Conservation (phyloP, 35 echinoderm and acorn worm genomes). For the Hemicentrotus pulcherrimus region DNA sequence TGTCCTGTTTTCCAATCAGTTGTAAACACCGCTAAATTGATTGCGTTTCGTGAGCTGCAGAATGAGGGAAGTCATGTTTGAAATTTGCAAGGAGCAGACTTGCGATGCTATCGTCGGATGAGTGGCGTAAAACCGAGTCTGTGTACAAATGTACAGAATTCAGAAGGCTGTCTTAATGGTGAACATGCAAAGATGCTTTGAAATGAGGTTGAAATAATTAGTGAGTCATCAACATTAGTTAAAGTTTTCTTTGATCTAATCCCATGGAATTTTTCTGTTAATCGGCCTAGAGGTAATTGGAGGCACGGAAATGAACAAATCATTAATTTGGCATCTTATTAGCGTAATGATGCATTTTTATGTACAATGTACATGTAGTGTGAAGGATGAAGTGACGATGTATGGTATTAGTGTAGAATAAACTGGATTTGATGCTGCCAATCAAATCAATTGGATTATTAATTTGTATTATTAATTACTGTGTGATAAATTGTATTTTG, state of each 20-base stretch:
- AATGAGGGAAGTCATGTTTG: background rate
- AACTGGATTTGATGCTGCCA: background rate
- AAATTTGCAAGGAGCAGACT: background rate
- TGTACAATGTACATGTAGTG: background rate
- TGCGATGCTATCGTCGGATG: background rate
- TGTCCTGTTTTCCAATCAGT: constrained; percentile 10
- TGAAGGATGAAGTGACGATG: background rate
- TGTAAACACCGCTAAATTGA: background rate
- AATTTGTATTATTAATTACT: too few relatives aligned
- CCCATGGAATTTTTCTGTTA: background rate
- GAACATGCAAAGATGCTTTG: background rate
- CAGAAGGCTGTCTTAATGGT: background rate
- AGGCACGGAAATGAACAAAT: background rate
- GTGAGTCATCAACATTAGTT: background rate
- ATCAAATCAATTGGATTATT: too few relatives aligned
- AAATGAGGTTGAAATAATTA: background rate
- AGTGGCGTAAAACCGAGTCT: too few relatives aligned
- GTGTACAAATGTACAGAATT: too few relatives aligned
- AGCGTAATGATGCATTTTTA: background rate
- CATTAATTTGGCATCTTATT: background rate
- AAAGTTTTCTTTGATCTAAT: background rate
- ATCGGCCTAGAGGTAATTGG: background rate
- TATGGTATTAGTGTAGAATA: background rate
- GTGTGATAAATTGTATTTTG: too few relatives aligned
- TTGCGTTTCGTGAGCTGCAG: background rate